Percentiles rank a stretch among this genome's conserved stretches.
Conservation (phyloP, 2,888 invertebrate species). For the Galerucella pusilla region DNA sequence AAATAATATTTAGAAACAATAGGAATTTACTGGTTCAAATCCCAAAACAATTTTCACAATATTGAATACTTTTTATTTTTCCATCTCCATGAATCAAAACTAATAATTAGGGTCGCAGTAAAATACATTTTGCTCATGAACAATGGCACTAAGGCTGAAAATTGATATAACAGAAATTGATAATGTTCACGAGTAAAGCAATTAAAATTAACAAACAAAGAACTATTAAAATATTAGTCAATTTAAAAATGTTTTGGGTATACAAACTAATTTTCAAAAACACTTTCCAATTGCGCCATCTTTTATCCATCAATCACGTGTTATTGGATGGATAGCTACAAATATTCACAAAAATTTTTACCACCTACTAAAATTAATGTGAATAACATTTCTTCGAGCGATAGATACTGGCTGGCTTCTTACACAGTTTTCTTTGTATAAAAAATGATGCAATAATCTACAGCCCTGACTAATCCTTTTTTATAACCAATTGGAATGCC, state of each 20-base stretch:
- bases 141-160: conserved; percentile 7
- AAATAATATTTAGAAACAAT: conserved; percentile 49
- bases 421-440: conserved; percentile 43
- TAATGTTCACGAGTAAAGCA: conserved; percentile 22
- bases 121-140: conserved; percentile 11
- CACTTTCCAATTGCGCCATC: conserved; percentile 30
- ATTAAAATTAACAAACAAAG: conserved; percentile 8
- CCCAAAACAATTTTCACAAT: conserved; percentile 16
- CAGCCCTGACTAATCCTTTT: conserved; percentile 38
- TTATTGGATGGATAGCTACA: not conserved
- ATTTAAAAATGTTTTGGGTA: conserved; percentile 12
- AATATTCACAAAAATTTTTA: conserved; percentile 7
- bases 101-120: not conserved
- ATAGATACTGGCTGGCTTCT: conserved; percentile 38
- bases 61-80: conserved; percentile 2
- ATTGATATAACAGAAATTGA: not conserved
- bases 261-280: conserved; percentile 22
- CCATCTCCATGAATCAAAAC: not conserved
- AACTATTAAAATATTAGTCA: conserved; percentile 25
- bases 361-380: not conserved
- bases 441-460: conserved; percentile 50
- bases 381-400: not conserved
- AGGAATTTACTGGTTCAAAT: conserved; percentile 27
- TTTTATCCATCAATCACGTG: conserved; percentile 18
- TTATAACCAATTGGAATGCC: conserved; percentile 44